phyloP scores from a whole-genome alignment of 2,113 vertebrate species.

The Monopterus albus region DNA sequence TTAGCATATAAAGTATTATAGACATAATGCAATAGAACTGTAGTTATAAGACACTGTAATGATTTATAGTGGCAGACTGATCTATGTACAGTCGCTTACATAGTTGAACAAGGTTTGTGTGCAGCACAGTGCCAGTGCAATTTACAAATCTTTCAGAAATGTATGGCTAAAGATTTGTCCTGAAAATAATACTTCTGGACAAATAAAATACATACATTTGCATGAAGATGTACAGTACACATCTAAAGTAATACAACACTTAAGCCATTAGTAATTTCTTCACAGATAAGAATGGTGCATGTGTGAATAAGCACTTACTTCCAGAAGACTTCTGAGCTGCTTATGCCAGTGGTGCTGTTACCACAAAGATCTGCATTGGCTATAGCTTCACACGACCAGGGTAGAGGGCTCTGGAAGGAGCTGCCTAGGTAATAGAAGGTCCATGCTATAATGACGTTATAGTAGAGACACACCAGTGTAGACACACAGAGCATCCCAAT shows the following conservation, averaged over 20 bases:
- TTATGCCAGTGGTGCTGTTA: constrained; percentile 49
- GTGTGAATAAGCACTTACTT: constrained; percentile 79
- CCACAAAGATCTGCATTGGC: constrained; percentile 75
- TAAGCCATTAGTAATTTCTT: not conserved
- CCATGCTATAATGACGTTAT: constrained; percentile 88
- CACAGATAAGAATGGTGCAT: not conserved
- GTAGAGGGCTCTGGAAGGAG: constrained; percentile 86
- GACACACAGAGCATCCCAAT: constrained; percentile 88
- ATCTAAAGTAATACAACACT: not conserved
- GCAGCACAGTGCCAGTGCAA: too few relatives aligned
- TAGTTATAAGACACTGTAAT: too few relatives aligned
- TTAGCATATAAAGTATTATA: too few relatives aligned
- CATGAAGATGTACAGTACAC: too few relatives aligned
- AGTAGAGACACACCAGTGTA: constrained; percentile 85
- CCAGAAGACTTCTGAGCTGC: constrained; percentile 84
- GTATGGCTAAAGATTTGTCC: too few relatives aligned
- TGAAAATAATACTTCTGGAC: too few relatives aligned
- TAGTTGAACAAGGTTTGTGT: too few relatives aligned
- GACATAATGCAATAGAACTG: too few relatives aligned
- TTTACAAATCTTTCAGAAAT: too few relatives aligned
- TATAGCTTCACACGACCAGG: constrained; percentile 84
- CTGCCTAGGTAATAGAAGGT: constrained; percentile 86
- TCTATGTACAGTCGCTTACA: too few relatives aligned
- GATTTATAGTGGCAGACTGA: too few relatives aligned
- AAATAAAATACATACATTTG: too few relatives aligned